phyloP scores from a whole-genome alignment of 2,113 vertebrate genomes.

The Sorex fumeus region DNA sequence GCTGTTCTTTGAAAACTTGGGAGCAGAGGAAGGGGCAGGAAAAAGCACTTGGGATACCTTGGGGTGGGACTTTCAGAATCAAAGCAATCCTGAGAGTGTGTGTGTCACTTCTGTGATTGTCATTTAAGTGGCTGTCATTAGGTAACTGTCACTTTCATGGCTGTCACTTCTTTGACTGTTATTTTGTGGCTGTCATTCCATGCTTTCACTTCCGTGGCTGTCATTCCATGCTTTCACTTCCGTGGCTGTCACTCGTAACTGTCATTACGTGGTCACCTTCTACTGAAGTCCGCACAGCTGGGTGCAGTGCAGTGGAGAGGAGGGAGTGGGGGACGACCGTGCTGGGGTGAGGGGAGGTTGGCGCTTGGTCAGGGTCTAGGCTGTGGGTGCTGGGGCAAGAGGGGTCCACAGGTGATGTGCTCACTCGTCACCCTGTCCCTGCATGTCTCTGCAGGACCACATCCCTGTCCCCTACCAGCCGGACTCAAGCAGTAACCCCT shows the following conservation, averaged over 20 bases:
- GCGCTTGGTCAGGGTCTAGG: background rate
- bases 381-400: background rate
- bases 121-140: too few species aligned
- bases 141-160: too few species aligned
- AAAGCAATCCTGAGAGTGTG: background rate
- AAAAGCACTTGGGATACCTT: background rate
- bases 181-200: too few species aligned
- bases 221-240: too few species aligned
- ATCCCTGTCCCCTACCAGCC: constrained; percentile 98
- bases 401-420: background rate
- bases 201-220: too few species aligned
- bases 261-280: background rate
- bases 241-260: background rate
- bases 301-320: background rate
- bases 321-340: too few species aligned
- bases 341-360: background rate
- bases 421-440: background rate
- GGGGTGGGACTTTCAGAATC: background rate
- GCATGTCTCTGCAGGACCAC: constrained; percentile 92
- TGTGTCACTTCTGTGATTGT: too few species aligned
- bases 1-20: constrained; percentile 77
- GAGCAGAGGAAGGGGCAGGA: constrained; percentile 34
- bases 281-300: background rate
- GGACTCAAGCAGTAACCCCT: constrained; percentile 99
- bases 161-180: too few species aligned